Evolutionary conservation across 2,113 vertebrate genomes (phyloP).

Genomic region (Peromyscus maniculatus): DNA sequence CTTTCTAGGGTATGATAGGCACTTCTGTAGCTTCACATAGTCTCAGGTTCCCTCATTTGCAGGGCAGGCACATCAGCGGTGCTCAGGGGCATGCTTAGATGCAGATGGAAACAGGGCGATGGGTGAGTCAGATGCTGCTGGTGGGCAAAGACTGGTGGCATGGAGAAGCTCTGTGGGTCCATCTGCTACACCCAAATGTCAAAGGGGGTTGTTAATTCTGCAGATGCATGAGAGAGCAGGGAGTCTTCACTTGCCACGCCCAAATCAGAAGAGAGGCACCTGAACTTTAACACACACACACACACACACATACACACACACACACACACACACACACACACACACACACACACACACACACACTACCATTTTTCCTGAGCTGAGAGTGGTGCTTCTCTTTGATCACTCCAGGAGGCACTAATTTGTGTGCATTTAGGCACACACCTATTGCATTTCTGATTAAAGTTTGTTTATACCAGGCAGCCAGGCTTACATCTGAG

Average conservation of each 20-base stretch:
- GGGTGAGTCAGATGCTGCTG: neutral
- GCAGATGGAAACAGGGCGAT: too few species aligned
- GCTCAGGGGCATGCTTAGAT: neutral
- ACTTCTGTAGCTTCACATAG: neutral
- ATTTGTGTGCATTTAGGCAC: neutral
- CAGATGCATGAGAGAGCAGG: neutral
- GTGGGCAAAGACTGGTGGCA: neutral
- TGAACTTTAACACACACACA: slow-evolving; percentile 28
- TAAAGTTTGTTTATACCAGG: neutral
- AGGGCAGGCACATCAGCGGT: neutral
- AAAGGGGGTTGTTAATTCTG: neutral
- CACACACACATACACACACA: neutral
- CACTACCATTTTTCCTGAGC: slow-evolving; percentile 11
- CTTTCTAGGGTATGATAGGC: neutral
- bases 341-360: neutral
- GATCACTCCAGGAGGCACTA: neutral
- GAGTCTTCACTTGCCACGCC: neutral
- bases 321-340: neutral
- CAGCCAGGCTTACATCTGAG: neutral
- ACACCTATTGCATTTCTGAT: neutral
- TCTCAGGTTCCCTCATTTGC: neutral
- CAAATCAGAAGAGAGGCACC: slow-evolving; percentile 7
- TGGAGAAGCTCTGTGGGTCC: neutral
- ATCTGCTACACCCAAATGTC: neutral
- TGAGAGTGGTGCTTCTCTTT: slow-evolving; percentile 27